Base-by-base conservation (phyloP, 2,113 vertebrate genomes). In the Malurus melanocephalus region DNA sequence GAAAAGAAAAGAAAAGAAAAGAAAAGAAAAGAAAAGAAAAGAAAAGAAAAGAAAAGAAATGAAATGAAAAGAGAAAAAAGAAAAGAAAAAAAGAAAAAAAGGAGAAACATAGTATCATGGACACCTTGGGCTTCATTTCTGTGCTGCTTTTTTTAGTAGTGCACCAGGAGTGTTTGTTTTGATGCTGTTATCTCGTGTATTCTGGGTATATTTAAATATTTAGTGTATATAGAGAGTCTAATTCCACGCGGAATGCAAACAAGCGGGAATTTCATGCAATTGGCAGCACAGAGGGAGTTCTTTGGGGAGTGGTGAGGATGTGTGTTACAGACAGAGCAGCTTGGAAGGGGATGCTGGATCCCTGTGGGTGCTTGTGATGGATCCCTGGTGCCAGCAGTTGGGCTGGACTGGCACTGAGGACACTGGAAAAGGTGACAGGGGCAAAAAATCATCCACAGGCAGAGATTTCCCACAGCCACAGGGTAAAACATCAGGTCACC, bases 391-490 rank as follows among this genome's bases (percentile, higher is more conserved):
- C 26, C 59, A 75, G 21, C 32, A 35, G 7, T 8, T 10, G 9
- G 15, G 14, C 5, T 3, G 2, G 8, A 2, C 24, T 27, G 32
- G 6, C 66, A 17, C 5, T 64, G 45, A 77, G 27, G 22, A 18
- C 40, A 27, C 33, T 3, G 15, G 17, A 4, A n/a, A 60, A 26
- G 28, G 23, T 27, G 11, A 17, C 26, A 56, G 6, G 18, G 26
- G 51, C 51, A 27, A 43, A 59, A 51, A 67, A 30, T 0, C 10
- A 35, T 8, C 5, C 17, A 28, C 35, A 59, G 12, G 1, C 6
- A 72, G 1, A 0, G 0, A 13, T 60, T 60, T 79, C 64, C 40
- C 30, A 33, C 26, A 55, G 11, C 10, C 16, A 1, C 48, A 35
- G 13, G 30, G 30, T 26, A 73, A 60, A 82, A 72, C 9, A 43